A percentile compares a stretch with the other conserved stretches of the same genome.
These are phyloP conservation scores for Sorex araneus DNA, from an alignment of 2,113 vertebrate species.

Conservation along the genomic window DNA sequence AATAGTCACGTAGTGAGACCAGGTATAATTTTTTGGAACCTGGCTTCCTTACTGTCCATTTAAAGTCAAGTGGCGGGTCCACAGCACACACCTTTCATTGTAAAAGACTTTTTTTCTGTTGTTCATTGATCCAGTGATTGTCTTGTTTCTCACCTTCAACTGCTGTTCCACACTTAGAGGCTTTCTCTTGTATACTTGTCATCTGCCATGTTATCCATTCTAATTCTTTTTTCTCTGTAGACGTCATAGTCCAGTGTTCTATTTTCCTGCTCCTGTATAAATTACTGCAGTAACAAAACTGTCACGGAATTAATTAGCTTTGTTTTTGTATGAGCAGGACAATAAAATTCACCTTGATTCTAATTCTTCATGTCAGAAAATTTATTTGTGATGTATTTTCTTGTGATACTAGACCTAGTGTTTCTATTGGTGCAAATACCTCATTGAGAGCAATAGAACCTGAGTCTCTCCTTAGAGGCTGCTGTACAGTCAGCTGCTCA, in stretches of 20 bases:
- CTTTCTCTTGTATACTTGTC: neutral
- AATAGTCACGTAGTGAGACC: neutral
- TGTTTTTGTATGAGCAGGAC: neutral
- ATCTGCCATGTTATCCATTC: neutral
- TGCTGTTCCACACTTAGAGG: neutral
- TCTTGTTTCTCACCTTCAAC: slow-evolving; percentile 13
- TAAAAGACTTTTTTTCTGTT: neutral
- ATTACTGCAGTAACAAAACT: neutral
- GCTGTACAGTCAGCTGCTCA: too few relatives aligned
- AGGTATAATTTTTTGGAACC: neutral
- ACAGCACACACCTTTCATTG: neutral
- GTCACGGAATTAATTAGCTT: neutral
- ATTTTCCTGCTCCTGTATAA: neutral
- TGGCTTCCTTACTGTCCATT: neutral
- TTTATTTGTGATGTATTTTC: too few relatives aligned
- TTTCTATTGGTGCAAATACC: neutral
- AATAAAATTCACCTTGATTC: neutral
- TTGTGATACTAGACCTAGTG: neutral
- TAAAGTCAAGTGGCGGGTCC: neutral
- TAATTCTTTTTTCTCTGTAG: neutral
- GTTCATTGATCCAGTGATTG: neutral
- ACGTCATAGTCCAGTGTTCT: neutral
- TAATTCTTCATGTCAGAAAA: neutral
- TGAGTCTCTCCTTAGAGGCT: neutral
- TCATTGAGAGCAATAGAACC: neutral